Base-by-base conservation (phyloP, 2,113 vertebrate species). In the Chlorodrepanis virens region DNA sequence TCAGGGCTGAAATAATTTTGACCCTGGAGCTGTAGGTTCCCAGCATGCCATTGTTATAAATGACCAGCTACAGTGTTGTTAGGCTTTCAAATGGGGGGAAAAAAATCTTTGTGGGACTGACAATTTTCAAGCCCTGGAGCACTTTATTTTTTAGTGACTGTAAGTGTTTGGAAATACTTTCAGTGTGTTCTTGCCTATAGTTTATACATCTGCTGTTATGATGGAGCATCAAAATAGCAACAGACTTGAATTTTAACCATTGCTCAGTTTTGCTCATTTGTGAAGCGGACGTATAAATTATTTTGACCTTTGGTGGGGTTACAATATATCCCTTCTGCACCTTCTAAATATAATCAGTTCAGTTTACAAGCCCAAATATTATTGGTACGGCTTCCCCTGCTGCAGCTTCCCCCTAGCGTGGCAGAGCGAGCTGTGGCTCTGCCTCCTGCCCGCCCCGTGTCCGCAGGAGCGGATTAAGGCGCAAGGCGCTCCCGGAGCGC, bases 1-100 rank as follows among this genome's bases (percentile, higher is more conserved):
- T 24, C 31, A 27, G 44, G 54, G 20, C 35, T 88, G 39, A 80
- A 86, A 90, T 64, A 72, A 40, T 68, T 89, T 89, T 90, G 84
- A 82, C 57, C 60, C 2, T 2, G 37, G 9, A 76, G 65, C 37
- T 85, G n/a, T 5, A 79, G 59, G 57, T 70, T 83, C 33, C 47
- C 50, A 70, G 54, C 74, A 64, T 0, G 4, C 11, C 60, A 47
- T 15, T 60, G 23, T 67, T 63, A 53, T 10, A 90, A 70, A 90
- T 81, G 39, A 28, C 45, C 64, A 65, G 52, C 40, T 89, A 56
- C 56, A 53, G 64, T 21, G 12, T 5, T 65, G 52, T n/a, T 72
- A 61, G 83, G 39, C 25, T 92, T 77, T 40, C 31, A 67, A 72
- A 80, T 23, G 11, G 19, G 16, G 18, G 8, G 19, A 35, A 56